Evolutionary conservation across 2,888 invertebrate genomes (phyloP).

Genomic region (Amiota minor): DNA sequence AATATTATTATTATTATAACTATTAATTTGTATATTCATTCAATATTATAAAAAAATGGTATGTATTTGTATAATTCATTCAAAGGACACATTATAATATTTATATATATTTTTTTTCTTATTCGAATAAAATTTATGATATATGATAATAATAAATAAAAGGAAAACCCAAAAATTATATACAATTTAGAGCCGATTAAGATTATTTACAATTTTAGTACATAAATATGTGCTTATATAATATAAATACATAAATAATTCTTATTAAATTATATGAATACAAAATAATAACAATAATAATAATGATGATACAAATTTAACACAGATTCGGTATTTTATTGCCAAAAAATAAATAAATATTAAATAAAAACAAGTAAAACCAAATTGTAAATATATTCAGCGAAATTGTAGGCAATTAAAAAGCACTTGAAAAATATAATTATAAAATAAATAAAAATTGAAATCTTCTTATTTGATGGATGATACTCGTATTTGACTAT

Average conservation of each 20-base stretch:
- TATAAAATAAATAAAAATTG: constrained; percentile 2
- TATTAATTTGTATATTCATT: constrained; percentile 44
- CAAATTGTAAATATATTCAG: constrained; percentile 18
- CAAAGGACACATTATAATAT: constrained; percentile 29
- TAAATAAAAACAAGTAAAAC: no score
- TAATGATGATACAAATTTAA: constrained; percentile 8
- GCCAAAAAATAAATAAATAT: not conserved
- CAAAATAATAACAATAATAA: not conserved
- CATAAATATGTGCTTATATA: constrained; percentile 30
- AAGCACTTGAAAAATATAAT: constrained; percentile 2
- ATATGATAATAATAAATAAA: constrained; percentile 19
- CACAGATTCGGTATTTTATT: constrained; percentile 24
- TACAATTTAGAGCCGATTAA: constrained; percentile 21
- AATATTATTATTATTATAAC: no score
- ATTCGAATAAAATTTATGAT: constrained; percentile 30
- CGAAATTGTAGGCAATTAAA: constrained; percentile 19
- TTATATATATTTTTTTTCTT: constrained; percentile 28
- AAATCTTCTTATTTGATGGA: constrained; percentile 20
- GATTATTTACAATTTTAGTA: constrained; percentile 36
- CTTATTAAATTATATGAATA: constrained; percentile 1
- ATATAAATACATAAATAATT: constrained; percentile 21
- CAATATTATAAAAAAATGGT: no score
- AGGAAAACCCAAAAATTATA: constrained; percentile 40
- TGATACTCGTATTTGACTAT: no score
- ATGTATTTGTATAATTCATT: constrained; percentile 55